Evolutionary conservation across 2,797 vertebrate genomes (phyloP).

Genomic region (Melanotaenia nigrans): DNA sequence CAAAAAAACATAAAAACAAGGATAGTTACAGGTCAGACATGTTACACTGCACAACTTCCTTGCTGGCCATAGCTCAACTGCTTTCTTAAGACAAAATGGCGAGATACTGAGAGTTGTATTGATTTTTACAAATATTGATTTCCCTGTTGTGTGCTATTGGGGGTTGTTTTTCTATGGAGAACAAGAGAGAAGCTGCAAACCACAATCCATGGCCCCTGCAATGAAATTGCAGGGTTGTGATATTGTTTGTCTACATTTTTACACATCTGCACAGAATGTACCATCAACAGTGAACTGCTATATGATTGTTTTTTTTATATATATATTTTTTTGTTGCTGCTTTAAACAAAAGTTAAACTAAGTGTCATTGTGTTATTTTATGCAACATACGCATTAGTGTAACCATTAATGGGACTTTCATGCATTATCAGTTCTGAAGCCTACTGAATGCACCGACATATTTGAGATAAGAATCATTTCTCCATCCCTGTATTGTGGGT

Average conservation of each 20-base stretch:
- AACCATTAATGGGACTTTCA: not conserved
- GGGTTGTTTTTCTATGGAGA: conserved; percentile 58
- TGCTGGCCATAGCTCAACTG: conserved; percentile 47
- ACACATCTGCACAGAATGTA: conserved; percentile 10
- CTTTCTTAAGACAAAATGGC: conserved; percentile 77
- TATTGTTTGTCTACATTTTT: not conserved
- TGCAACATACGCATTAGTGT: conserved; percentile 8
- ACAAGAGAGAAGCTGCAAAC: conserved; percentile 42
- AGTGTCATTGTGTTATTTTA: not conserved
- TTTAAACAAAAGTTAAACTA: not conserved
- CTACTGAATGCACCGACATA: not conserved
- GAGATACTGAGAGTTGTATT: conserved; percentile 72
- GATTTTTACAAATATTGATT: conserved; percentile 79
- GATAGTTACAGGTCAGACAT: conserved; percentile 69
- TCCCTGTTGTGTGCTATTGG: conserved; percentile 63
- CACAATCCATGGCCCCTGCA: conserved; percentile 23
- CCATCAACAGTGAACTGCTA: not conserved
- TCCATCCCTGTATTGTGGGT: not conserved
- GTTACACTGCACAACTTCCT: conserved; percentile 68
- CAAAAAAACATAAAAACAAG: conserved; percentile 59
- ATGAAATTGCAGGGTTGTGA: conserved; percentile 24
- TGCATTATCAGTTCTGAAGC: not conserved
- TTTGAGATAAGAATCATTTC: not conserved
- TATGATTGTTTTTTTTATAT: not conserved
- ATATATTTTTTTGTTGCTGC: too few relatives aligned